Conservation (phyloP, 2,113 vertebrate genomes). For the Etia nguti region DNA sequence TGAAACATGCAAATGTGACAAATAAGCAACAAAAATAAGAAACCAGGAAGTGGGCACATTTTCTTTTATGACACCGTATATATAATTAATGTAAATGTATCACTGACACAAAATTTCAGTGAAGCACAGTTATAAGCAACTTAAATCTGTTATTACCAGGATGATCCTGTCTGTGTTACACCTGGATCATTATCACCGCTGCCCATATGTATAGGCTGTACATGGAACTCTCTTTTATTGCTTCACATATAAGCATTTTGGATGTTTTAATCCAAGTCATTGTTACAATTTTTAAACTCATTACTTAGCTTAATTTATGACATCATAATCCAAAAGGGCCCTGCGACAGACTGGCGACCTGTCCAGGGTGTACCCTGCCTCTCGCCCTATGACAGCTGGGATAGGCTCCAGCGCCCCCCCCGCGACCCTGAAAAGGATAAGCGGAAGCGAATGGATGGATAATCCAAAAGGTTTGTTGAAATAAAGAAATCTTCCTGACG, state of each 20-base stretch:
- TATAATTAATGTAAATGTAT: neutral
- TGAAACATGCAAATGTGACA: neutral
- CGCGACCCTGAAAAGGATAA: no score
- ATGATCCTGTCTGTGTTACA: neutral
- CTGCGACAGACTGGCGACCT: no score
- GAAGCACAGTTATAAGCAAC: neutral
- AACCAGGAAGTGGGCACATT: neutral
- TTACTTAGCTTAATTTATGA: neutral
- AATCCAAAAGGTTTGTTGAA: no score
- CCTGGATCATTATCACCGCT: neutral
- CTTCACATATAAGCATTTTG: neutral
- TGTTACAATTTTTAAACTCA: neutral
- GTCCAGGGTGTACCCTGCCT: no score
- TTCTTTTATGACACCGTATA: neutral
- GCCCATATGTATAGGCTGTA: neutral
- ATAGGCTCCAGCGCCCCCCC: no score
- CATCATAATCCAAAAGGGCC: no score
- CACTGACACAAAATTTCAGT: neutral
- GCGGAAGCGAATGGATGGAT: no score
- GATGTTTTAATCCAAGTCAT: neutral
- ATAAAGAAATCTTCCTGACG: no score
- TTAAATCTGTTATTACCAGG: neutral
- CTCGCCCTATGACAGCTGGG: no score
- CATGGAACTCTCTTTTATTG: neutral
- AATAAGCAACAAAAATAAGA: neutral